phyloP scores from a whole-genome alignment of 1,140 invertebrate genomes.

The Antheraea mylitta region DNA sequence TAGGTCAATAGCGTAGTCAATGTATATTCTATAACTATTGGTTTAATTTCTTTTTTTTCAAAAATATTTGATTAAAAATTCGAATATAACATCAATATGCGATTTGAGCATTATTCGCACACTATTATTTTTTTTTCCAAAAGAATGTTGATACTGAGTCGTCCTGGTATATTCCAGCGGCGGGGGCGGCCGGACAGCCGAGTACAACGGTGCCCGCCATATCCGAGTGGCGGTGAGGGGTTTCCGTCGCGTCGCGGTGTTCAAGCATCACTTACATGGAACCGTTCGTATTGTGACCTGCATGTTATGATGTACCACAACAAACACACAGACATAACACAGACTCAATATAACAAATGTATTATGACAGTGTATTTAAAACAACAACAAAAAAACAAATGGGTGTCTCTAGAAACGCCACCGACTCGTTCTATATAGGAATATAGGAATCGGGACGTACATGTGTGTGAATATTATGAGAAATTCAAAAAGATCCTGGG shows the following conservation, averaged over 20 bases:
- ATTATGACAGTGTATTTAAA: constrained; percentile 24
- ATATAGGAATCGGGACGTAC: neutral
- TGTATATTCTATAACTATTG: no score
- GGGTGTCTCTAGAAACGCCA: no score
- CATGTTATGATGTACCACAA: neutral
- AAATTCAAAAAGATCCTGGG: no score
- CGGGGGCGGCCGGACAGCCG: constrained; percentile 46
- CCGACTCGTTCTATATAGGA: no score
- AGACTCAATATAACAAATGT: constrained; percentile 22
- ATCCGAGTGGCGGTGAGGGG: constrained; percentile 63
- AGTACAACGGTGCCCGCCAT: constrained; percentile 60
- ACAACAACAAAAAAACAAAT: no score
- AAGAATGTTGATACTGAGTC: no score
- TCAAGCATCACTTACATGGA: constrained; percentile 14
- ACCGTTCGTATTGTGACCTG: constrained; percentile 24
- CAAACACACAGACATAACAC: constrained; percentile 15
- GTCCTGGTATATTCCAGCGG: no score
- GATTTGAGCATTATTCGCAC: no score
- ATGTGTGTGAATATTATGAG: neutral
- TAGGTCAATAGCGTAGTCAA: no score
- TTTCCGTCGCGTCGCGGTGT: constrained; percentile 19
- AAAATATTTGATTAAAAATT: no score
- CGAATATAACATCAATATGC: no score
- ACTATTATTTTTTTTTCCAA: neutral
- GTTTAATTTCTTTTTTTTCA: no score